These are phyloP conservation scores for Atta cephalotes DNA, from an alignment of 1,140 invertebrate genomes.

Conservation along the genomic window DNA sequence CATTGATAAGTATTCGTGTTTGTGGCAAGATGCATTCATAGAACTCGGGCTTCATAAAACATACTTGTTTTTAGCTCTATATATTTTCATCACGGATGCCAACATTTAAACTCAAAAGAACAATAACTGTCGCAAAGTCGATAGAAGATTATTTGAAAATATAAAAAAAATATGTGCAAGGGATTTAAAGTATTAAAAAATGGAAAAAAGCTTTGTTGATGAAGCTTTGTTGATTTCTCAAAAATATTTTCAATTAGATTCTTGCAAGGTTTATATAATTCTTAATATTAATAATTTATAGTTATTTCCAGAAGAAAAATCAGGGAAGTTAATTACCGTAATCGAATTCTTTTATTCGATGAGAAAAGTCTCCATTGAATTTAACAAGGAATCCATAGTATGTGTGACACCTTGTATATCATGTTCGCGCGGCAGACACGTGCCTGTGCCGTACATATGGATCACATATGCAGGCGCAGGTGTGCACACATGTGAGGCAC, in stretches of 20 bases:
- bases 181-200: not conserved
- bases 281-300: not conserved
- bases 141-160: constrained; percentile 6
- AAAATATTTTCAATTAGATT: not conserved
- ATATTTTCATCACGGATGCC: not conserved
- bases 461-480: constrained; percentile 27
- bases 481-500: constrained; percentile 5
- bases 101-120: constrained; percentile 7
- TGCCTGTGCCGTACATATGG: constrained; percentile 32
- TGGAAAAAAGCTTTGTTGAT: not conserved
- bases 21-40: constrained; percentile 19
- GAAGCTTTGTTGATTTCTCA: not conserved
- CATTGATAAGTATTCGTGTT: constrained; percentile 67
- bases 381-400: constrained; percentile 24
- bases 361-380: not conserved
- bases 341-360: constrained; percentile 35
- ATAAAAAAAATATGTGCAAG: not conserved
- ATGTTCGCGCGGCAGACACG: constrained; percentile 18
- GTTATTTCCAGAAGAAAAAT: not conserved
- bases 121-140: not conserved
- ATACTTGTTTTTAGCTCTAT: not conserved
- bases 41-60: constrained; percentile 14
- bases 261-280: not conserved
- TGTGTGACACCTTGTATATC: constrained; percentile 6
- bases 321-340: not conserved